A percentile compares a stretch with the other conserved stretches of the same genome.
These are phyloP conservation scores for Falco cherrug DNA, from an alignment of 2,797 vertebrate genomes.

Conservation along the genomic window DNA sequence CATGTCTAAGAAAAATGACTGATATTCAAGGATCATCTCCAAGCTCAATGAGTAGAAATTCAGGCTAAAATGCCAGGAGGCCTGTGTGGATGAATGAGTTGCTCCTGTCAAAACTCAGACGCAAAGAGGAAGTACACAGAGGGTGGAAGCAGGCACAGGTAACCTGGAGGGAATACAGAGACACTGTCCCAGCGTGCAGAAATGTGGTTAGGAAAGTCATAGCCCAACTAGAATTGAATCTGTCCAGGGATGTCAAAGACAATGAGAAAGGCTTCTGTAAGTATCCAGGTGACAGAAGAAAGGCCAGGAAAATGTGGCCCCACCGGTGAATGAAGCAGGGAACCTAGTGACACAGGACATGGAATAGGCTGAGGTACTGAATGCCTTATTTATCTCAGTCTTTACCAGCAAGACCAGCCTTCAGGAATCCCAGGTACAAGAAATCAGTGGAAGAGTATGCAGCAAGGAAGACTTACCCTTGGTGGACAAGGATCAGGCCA, in stretches of 20 bases:
- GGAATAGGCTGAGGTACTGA: background rate
- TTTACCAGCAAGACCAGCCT: background rate
- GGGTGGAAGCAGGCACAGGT: background rate
- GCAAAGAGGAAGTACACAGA: background rate
- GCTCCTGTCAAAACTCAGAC: background rate
- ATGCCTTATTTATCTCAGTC: background rate
- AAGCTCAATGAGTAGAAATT: background rate
- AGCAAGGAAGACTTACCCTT: background rate
- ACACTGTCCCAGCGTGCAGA: background rate
- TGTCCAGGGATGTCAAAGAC: background rate
- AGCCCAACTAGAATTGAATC: background rate
- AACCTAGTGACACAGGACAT: background rate
- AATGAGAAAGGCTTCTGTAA: background rate
- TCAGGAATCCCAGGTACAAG: background rate
- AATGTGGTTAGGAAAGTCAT: background rate
- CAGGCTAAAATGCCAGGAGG: background rate
- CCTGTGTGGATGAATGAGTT: background rate
- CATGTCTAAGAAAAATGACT: background rate
- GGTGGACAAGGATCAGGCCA: background rate
- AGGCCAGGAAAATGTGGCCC: background rate
- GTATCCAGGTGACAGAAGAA: background rate
- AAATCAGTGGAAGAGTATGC: background rate
- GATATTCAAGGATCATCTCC: background rate
- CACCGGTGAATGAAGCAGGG: background rate
- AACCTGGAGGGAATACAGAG: background rate